These are phyloP conservation scores for Melanotaenia boesemani DNA, from an alignment of 2,797 vertebrate species.

Conservation along the genomic window DNA sequence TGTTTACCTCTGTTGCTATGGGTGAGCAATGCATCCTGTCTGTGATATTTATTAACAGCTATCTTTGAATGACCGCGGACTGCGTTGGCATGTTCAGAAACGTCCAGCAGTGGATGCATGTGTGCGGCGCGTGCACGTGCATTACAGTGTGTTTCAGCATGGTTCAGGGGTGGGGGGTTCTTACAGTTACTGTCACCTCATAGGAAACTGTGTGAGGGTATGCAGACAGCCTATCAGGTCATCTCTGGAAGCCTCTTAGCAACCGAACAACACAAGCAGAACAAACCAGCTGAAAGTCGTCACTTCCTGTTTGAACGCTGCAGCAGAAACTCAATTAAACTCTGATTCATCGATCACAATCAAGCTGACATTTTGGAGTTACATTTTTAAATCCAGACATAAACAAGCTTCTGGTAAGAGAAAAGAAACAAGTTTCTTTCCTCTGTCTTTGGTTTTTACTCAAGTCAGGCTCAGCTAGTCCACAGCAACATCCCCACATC, in stretches of 20 bases:
- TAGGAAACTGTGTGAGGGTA: constrained; percentile 6
- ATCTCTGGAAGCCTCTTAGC: constrained; percentile 50
- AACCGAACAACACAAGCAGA: constrained; percentile 58
- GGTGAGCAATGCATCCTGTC: constrained; percentile 57
- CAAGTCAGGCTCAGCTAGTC: too few relatives aligned
- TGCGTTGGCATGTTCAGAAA: constrained; percentile 29
- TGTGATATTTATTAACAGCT: constrained; percentile 70
- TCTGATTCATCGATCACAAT: too few relatives aligned
- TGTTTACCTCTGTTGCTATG: constrained; percentile 80
- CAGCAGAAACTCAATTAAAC: not conserved
- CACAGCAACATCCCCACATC: too few relatives aligned
- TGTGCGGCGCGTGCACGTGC: constrained; percentile 29
- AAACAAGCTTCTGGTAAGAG: not conserved
- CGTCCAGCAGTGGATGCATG: not conserved
- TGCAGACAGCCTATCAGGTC: constrained; percentile 31
- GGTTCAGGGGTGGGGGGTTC: constrained; percentile 61
- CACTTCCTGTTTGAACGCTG: not conserved
- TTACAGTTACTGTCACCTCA: constrained; percentile 54
- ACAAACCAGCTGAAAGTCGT: constrained; percentile 4
- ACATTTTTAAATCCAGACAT: not conserved
- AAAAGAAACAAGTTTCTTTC: too few relatives aligned
- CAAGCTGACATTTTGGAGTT: not conserved
- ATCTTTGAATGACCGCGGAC: constrained; percentile 65
- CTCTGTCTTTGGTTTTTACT: too few relatives aligned
- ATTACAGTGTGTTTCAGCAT: constrained; percentile 61